Percentiles rank a stretch among this genome's conserved stretches.
Conservation (phyloP, 2,888 invertebrate genomes). For the Caenorhabditis japonica region DNA sequence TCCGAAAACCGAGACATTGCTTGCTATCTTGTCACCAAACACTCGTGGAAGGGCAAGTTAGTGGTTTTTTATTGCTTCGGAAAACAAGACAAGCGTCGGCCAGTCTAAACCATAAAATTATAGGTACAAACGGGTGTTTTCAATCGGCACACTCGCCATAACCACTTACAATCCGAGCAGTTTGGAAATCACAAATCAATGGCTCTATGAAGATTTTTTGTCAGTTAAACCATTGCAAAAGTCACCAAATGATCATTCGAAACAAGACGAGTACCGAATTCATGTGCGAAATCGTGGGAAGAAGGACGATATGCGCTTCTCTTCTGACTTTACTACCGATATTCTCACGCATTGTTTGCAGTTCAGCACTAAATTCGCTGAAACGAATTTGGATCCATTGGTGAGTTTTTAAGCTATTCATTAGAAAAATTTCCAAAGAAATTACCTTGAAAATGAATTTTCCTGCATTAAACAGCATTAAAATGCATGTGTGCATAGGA, state of each 20-base stretch:
- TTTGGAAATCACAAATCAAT: slow-evolving; percentile 90
- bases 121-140: slow-evolving; percentile 95
- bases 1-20: slow-evolving; percentile 95
- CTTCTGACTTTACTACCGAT: slow-evolving; percentile 92
- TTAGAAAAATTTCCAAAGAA: too few species aligned
- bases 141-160: slow-evolving; percentile 93
- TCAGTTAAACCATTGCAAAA: slow-evolving; percentile 74
- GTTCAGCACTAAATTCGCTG: slow-evolving; percentile 68
- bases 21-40: slow-evolving; percentile 96
- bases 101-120: slow-evolving; percentile 29
- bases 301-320: slow-evolving; percentile 91
- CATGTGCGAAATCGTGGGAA: slow-evolving; percentile 51
- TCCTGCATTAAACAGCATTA: too few species aligned
- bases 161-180: slow-evolving; percentile 95
- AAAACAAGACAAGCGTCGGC: too few species aligned
- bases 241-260: slow-evolving; percentile 76
- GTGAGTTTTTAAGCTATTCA: slow-evolving; percentile 49
- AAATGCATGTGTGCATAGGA: too few species aligned
- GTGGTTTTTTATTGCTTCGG: slow-evolving; percentile 28
- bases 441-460: neutral
- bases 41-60: slow-evolving; percentile 96
- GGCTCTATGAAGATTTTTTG: slow-evolving; percentile 81
- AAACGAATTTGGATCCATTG: slow-evolving; percentile 49
- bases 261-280: slow-evolving; percentile 58
- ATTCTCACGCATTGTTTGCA: slow-evolving; percentile 89